Evolutionary conservation across 2,888 invertebrate genomes (phyloP), one percentile per base, ranked within the genome.

Genomic region (Lasioglossum vierecki): DNA sequence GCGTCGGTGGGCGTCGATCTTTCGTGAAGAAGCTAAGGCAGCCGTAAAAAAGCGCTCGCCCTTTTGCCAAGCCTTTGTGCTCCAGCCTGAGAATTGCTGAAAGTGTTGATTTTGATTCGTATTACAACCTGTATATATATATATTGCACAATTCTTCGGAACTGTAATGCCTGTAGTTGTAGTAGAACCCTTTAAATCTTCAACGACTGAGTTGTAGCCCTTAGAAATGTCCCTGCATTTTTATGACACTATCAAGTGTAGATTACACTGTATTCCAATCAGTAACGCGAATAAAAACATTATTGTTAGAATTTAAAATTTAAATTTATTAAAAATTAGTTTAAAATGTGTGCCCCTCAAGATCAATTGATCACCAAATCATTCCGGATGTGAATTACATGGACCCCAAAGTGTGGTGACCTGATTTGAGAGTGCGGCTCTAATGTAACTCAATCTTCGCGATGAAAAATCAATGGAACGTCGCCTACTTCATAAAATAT

Each of bases 1-100:
- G 71, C 53, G 53, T 60, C 85, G 46, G 84, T 88, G 88, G 88
- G 88, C 89, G 88, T 88, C 79, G 76, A 73, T 87, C 85, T 85
- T 80, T 76, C 83, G 79, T 79, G 82, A 89, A 78, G 80, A 79
- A 82, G 77, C 74, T 79, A 76, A 57, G 49, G 75, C 79, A 71
- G 57, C 49, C 57, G 76, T 80, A 70, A 81, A 80, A 84, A 71
- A 66, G 60, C 53, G 68, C 44, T 49, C 76, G 35, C 71, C 76
- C 60, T 46, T 77, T 76, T 57, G 39, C 26, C 15, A 30, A 68
- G 2, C 77, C 75, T 83, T 77, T 85, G 82, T 85, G 87, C 76
- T 78, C 57, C 72, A 18, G 8, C 6, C 11, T 60, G 60, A 15
- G 87, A 75, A 87, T 88, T 82, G 81, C 80, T 74, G 77, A 80